Evolutionary conservation across 2,797 vertebrate genomes (phyloP).

Genomic region (Manis crassicaudata): DNA sequence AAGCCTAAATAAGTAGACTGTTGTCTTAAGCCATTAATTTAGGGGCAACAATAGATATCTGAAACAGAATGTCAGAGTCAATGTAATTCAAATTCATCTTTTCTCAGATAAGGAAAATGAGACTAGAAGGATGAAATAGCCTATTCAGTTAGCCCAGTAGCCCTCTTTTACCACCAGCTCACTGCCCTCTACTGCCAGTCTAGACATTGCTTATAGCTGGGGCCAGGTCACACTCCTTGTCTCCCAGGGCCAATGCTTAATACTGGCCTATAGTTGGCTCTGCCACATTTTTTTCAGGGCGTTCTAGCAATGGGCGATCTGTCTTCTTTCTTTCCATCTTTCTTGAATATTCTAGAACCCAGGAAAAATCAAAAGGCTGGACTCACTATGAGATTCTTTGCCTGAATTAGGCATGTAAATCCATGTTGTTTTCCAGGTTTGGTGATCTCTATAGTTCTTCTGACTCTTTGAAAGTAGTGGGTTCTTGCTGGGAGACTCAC

Average conservation of each 20-base stretch:
- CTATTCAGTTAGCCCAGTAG: neutral
- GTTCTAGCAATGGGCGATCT: neutral
- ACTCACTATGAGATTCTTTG: neutral
- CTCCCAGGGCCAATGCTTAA: neutral
- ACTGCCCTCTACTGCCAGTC: neutral
- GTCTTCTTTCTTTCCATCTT: slow-evolving; percentile 7
- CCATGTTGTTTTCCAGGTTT: slow-evolving; percentile 16
- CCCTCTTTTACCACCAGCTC: neutral
- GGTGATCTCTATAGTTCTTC: neutral
- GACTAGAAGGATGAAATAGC: neutral
- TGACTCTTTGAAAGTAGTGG: slow-evolving; percentile 28
- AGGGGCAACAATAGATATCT: neutral
- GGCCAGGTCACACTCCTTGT: neutral
- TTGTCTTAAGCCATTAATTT: neutral
- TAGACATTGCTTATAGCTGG: neutral
- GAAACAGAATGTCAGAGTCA: neutral
- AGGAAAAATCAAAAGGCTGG: neutral
- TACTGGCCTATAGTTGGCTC: neutral
- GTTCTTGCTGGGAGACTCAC: neutral
- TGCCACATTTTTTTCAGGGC: neutral
- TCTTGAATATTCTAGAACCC: neutral
- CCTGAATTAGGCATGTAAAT: slow-evolving; percentile 22
- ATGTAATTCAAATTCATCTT: neutral
- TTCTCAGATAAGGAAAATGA: neutral
- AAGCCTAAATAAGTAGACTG: neutral